Base-by-base conservation (phyloP, 2,113 vertebrate genomes). In the Poicephalus meyeri region DNA sequence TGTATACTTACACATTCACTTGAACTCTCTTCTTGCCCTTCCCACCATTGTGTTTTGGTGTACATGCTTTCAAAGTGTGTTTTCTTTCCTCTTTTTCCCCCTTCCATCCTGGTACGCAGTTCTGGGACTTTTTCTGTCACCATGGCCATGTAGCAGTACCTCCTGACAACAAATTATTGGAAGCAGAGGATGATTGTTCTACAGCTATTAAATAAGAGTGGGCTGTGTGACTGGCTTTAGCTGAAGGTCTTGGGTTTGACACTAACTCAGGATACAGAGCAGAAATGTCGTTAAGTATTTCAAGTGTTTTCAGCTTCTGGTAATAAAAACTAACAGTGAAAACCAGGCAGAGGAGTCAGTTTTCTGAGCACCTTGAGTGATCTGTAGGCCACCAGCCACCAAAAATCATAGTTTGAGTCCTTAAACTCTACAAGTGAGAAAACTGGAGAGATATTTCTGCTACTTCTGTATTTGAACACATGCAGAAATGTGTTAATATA, bases 371-470 rank as follows among this genome's bases (percentile, higher is more conserved):
- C 53, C 42, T 61, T 26, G 64, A 82, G 81, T 65, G 85, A 88
- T 95, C 80, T 78, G 60, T 78, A 93, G 77, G 89, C 86, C 73
- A 95, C 64, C 86, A 94, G 65, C 84, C 73, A 69, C 85, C 52
- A 70, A 82, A 94, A 83, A 76, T 80, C 74, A 69, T 86, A 61
- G 63, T 82, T 93, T 88, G 82, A 90, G 53, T 93, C 91, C 55
- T 83, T 77, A 37, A 80, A n/a, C 79, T 91, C 82, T 77, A 49
- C 49, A 88, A 49, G 71, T 1, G 13, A 94, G 86, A 94, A 95
- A 93, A 93, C 55, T 83, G 76, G 58, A 85, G 85, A 81, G 89
- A 69, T 78, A 78, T 93, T 97, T 94, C 77, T 94, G 89, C 73
- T 61, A 10, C 73, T 91, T 91, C 85, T 90, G 29, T 91, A 61